These are phyloP conservation scores for Acromyrmex echinatior DNA, from an alignment of 1,140 invertebrate species.

Conservation along the genomic window DNA sequence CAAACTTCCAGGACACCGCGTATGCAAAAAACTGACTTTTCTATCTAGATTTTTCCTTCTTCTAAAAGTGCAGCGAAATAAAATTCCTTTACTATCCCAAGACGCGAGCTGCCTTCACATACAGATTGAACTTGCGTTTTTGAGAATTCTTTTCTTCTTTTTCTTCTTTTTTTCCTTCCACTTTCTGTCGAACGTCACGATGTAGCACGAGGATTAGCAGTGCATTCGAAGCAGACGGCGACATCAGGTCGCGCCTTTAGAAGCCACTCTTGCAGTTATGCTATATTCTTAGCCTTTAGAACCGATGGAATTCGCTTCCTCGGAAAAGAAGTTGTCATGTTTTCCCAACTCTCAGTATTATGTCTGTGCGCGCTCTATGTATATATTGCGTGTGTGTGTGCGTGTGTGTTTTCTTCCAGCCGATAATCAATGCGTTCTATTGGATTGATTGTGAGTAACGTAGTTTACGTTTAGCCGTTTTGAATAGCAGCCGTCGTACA, in stretches of 20 bases:
- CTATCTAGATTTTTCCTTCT: background rate
- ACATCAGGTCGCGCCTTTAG: conserved; percentile 8
- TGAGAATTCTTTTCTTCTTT: background rate
- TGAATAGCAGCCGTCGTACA: background rate
- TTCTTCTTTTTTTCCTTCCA: background rate
- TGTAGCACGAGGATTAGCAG: conserved; percentile 22
- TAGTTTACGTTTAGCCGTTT: background rate
- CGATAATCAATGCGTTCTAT: conserved; percentile 4
- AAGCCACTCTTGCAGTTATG: conserved; percentile 32
- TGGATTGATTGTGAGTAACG: background rate
- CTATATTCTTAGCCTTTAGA: conserved; percentile 38
- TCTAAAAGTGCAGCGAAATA: conserved; percentile 4
- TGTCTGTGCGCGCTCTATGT: background rate
- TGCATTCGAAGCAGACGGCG: background rate
- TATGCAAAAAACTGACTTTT: background rate
- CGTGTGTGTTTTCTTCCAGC: background rate
- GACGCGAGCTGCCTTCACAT: background rate
- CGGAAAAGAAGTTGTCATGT: conserved; percentile 4
- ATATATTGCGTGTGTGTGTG: background rate
- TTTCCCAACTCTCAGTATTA: background rate
- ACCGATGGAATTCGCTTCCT: conserved; percentile 1
- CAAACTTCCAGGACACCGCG: background rate
- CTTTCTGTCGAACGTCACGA: background rate
- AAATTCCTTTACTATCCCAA: background rate
- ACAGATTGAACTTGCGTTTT: conserved; percentile 1